phyloP scores from a whole-genome alignment of 92 coral and sea anemone species.

The Micromussa lordhowensis region DNA sequence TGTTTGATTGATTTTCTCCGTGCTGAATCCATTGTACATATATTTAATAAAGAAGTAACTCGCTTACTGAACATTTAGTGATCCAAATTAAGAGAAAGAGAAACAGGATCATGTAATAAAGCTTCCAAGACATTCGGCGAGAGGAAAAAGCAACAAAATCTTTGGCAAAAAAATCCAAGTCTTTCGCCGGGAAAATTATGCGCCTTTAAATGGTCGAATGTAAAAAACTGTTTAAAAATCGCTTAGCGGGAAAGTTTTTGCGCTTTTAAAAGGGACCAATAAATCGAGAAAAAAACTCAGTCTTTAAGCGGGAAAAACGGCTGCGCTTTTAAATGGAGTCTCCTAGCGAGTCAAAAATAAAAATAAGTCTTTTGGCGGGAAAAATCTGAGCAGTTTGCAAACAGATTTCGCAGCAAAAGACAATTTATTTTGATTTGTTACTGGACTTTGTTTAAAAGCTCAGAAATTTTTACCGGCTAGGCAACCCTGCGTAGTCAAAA shows the following conservation, averaged over 20 bases:
- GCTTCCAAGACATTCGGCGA: too few species aligned
- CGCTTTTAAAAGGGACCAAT: not conserved
- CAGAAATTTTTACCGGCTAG: not conserved
- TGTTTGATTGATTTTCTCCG: not conserved
- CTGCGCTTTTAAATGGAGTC: not conserved
- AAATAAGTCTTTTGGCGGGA: not conserved
- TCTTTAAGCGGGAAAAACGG: not conserved
- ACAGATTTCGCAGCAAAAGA: not conserved
- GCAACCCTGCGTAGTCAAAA: slow-evolving; percentile 4
- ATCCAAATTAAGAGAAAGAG: not conserved
- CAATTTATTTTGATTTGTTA: not conserved
- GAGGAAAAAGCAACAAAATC: too few species aligned
- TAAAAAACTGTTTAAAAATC: too few species aligned
- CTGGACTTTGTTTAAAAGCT: not conserved
- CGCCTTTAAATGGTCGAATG: not conserved
- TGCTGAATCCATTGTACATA: not conserved
- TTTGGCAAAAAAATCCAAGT: not conserved
- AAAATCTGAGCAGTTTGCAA: not conserved
- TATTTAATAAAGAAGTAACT: not conserved
- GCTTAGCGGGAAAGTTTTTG: too few species aligned
- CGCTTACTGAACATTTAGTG: not conserved
- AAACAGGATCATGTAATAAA: too few species aligned
- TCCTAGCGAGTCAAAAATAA: not conserved
- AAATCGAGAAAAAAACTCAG: not conserved
- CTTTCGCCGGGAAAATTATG: not conserved